Percentiles rank a stretch among this genome's conserved stretches.
phyloP scores from a whole-genome alignment of 2,113 vertebrate species.

The Dryoscopus gambensis region DNA sequence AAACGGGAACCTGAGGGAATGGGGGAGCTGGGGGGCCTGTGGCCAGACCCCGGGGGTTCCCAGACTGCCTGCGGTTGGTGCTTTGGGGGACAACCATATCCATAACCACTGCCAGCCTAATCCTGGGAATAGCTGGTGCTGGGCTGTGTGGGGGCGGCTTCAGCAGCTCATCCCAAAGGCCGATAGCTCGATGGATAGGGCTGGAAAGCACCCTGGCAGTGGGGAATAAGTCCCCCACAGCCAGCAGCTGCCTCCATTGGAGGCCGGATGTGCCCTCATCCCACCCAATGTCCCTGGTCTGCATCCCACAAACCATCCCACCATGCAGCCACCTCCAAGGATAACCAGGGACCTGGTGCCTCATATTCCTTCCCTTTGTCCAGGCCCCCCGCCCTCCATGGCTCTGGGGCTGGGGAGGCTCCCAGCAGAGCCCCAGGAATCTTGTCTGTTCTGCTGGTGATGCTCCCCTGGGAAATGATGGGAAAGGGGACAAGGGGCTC shows the following conservation, averaged over 20 bases:
- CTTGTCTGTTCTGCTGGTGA: rapidly evolving
- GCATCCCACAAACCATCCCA: neutral
- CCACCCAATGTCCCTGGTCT: rapidly evolving
- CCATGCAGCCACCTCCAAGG: rapidly evolving
- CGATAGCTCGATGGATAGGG: rapidly evolving
- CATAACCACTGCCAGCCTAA: neutral
- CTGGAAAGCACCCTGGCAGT: neutral
- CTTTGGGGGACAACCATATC: neutral
- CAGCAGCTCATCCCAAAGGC: neutral
- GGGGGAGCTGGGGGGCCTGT: neutral
- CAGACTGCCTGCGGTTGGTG: neutral
- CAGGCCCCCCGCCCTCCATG: too few species aligned
- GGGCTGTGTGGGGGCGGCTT: neutral
- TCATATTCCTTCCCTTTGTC: neutral
- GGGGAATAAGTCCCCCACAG: neutral
- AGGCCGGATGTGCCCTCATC: neutral
- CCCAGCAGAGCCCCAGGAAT: neutral
- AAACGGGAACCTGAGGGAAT: too few species aligned
- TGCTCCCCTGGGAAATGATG: neutral
- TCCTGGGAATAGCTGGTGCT: neutral
- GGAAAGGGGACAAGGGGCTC: neutral
- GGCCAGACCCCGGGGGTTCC: neutral
- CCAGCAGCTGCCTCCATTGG: too few species aligned
- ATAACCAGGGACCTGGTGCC: neutral
- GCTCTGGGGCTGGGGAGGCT: neutral